Conservation (phyloP, 2,888 invertebrate species). For the Heteromyza rotundicornis region DNA sequence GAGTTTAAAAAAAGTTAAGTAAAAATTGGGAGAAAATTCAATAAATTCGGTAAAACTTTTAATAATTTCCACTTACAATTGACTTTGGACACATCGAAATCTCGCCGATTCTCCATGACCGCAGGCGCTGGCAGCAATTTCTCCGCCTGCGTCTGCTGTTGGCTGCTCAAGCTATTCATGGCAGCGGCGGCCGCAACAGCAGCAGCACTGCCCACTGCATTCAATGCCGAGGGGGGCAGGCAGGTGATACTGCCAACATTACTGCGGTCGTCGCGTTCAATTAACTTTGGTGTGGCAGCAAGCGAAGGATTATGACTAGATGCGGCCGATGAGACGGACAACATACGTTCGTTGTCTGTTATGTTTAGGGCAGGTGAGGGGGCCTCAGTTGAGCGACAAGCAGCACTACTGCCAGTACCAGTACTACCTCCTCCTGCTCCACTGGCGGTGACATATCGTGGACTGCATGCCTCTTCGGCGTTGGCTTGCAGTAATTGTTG, state of each 20-base stretch:
- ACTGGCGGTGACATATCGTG: slow-evolving; percentile 30
- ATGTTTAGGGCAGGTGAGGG: slow-evolving; percentile 36
- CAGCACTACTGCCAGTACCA: slow-evolving; percentile 11
- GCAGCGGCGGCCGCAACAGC: slow-evolving; percentile 37
- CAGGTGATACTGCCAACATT: slow-evolving; percentile 54
- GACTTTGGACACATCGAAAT: slow-evolving; percentile 62
- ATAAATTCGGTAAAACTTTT: too few species aligned
- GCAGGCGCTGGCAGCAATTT: slow-evolving; percentile 58
- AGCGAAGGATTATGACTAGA: slow-evolving; percentile 53
- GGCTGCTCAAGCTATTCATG: slow-evolving; percentile 36
- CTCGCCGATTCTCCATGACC: slow-evolving; percentile 50
- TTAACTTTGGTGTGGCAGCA: slow-evolving; percentile 53
- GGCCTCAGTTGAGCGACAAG: not conserved
- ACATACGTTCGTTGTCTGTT: slow-evolving; percentile 30
- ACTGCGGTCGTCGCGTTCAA: slow-evolving; percentile 44
- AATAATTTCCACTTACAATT: slow-evolving; percentile 59
- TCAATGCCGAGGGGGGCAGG: slow-evolving; percentile 52
- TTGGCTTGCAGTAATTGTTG: slow-evolving; percentile 34
- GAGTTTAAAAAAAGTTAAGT: too few species aligned
- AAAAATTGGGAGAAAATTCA: too few species aligned
- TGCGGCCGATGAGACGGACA: slow-evolving; percentile 46
- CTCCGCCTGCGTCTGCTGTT: slow-evolving; percentile 44
- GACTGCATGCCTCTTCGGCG: slow-evolving; percentile 39
- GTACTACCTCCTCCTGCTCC: slow-evolving; percentile 20
- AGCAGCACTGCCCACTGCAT: slow-evolving; percentile 27